Percentiles rank a stretch among this genome's conserved stretches.
phyloP scores from a whole-genome alignment of 2,797 vertebrate species.

The Myiotriccus ornatus region DNA sequence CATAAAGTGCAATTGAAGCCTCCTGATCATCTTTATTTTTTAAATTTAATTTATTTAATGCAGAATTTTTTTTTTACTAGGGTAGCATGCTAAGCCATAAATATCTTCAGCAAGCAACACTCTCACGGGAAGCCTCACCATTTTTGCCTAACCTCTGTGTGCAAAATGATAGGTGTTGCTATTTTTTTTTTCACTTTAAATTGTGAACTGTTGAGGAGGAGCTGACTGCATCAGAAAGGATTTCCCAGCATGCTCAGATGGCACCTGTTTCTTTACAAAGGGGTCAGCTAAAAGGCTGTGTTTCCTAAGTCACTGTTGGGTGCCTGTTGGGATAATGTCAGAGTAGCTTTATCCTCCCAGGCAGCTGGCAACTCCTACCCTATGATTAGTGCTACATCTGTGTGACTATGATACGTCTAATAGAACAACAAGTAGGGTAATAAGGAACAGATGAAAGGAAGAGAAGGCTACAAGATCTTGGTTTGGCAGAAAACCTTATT shows the following conservation, averaged over 20 bases:
- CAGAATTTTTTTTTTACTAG: not conserved
- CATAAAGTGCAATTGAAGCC: not conserved
- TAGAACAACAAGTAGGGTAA: slow-evolving; percentile 13
- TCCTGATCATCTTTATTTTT: not conserved
- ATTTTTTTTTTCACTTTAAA: not conserved
- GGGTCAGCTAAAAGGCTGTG: slow-evolving; percentile 18
- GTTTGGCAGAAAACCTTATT: not conserved
- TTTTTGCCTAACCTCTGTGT: not conserved
- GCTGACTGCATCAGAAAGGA: not conserved
- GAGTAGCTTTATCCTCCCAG: slow-evolving; percentile 34
- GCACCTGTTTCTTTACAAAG: slow-evolving; percentile 16
- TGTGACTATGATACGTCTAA: not conserved
- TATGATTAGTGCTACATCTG: slow-evolving; percentile 45
- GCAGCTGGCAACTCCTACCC: slow-evolving; percentile 28
- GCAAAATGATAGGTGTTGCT: not conserved
- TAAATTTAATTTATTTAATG: not conserved
- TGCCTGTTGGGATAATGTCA: slow-evolving; percentile 54
- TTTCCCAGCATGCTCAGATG: slow-evolving; percentile 24
- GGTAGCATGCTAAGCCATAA: not conserved
- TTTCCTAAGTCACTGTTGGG: slow-evolving; percentile 15
- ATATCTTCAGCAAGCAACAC: not conserved
- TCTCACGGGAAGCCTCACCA: not conserved
- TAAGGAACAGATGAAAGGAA: slow-evolving; percentile 1
- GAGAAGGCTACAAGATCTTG: not conserved
- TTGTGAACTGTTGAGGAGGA: accelerated